phyloP scores from a whole-genome alignment of 2,113 vertebrate species.

The Campylorhamphus procurvoides region DNA sequence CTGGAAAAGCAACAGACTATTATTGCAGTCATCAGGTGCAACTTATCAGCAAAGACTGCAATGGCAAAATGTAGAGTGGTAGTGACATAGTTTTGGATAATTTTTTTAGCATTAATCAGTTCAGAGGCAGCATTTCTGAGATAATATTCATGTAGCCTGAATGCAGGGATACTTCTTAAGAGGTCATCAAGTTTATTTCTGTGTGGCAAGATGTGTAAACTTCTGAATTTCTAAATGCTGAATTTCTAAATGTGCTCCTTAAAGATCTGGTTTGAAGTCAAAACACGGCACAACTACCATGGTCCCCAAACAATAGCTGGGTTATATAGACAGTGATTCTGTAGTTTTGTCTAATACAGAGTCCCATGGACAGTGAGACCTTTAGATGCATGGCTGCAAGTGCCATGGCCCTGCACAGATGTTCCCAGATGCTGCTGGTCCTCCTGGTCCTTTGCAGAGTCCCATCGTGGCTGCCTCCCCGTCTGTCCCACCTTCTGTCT shows the following conservation, averaged over 20 bases:
- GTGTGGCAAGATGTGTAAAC: not conserved
- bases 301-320: not conserved
- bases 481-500: not conserved
- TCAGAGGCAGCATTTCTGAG: not conserved
- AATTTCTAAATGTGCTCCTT: not conserved
- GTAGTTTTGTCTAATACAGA: not conserved
- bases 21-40: not conserved
- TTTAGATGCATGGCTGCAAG: not conserved
- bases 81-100: not conserved
- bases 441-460: not conserved
- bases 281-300: not conserved
- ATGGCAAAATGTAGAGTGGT: not conserved
- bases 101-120: not conserved
- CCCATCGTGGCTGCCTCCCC: rapidly evolving
- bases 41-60: not conserved
- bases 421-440: not conserved
- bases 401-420: not conserved
- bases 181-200: not conserved
- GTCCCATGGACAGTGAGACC: not conserved
- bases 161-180: not conserved
- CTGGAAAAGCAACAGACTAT: not conserved
- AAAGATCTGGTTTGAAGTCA: not conserved
- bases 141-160: not conserved
- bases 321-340: not conserved
- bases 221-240: not conserved